These are phyloP conservation scores for Drosophila melanica DNA, from an alignment of 1,140 invertebrate genomes.

Conservation along the genomic window DNA sequence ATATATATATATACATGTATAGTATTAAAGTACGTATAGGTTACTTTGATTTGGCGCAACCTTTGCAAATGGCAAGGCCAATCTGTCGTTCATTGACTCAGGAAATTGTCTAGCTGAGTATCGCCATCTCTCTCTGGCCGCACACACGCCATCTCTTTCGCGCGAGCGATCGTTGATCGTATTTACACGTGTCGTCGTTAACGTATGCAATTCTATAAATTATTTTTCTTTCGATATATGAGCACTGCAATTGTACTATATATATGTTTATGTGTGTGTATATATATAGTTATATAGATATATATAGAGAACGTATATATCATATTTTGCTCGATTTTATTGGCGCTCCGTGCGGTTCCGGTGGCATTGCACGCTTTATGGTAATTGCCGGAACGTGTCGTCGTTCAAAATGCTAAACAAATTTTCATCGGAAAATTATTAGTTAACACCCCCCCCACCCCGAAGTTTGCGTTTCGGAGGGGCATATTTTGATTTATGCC, in stretches of 20 bases:
- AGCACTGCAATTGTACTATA: slow-evolving; percentile 12
- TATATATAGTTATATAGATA: neutral
- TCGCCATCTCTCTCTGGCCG: neutral
- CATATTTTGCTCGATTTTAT: slow-evolving; percentile 14
- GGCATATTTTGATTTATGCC: slow-evolving; percentile 8
- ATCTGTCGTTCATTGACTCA: slow-evolving; percentile 51
- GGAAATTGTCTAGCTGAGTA: neutral
- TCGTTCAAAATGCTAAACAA: slow-evolving; percentile 1
- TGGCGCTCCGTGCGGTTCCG: slow-evolving; percentile 28
- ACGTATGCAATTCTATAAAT: slow-evolving; percentile 29
- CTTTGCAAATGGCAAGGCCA: slow-evolving; percentile 40
- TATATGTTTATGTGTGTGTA: neutral
- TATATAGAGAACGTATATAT: neutral
- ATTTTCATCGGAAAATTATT: slow-evolving; percentile 8
- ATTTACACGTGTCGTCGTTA: slow-evolving; percentile 25
- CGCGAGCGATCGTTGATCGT: slow-evolving; percentile 9
- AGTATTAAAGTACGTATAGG: neutral
- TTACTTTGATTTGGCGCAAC: slow-evolving; percentile 39
- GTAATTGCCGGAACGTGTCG: slow-evolving; percentile 36
- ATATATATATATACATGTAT: neutral
- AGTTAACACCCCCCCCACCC: neutral
- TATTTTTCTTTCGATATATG: slow-evolving; percentile 44
- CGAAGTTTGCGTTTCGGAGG: too few relatives aligned
- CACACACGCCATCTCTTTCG: neutral
- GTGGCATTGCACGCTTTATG: slow-evolving; percentile 40